These are phyloP conservation scores for Dicycla oo DNA, from an alignment of 2,888 invertebrate species.

Conservation along the genomic window DNA sequence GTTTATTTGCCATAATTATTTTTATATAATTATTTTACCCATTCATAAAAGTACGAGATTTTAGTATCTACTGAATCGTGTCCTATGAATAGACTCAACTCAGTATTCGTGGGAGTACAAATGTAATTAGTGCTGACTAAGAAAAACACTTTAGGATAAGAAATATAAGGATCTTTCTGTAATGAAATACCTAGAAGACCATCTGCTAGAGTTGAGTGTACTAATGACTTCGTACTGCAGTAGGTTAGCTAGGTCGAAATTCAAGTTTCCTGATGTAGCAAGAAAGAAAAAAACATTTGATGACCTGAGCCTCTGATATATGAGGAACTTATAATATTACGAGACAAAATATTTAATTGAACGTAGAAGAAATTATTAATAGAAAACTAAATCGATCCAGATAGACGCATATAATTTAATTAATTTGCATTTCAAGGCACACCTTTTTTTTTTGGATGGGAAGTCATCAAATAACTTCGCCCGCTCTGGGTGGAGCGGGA, in stretches of 20 bases:
- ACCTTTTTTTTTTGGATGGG: too few relatives aligned
- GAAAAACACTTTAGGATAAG: background rate
- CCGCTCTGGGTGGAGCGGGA: too few relatives aligned
- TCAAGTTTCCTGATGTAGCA: background rate
- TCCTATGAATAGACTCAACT: constrained; percentile 24
- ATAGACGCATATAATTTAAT: background rate
- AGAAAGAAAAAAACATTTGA: background rate
- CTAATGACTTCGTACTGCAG: background rate
- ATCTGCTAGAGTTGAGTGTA: background rate
- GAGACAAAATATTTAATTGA: background rate
- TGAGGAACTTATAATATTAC: background rate
- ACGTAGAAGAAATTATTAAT: background rate
- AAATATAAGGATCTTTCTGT: background rate
- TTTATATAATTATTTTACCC: background rate
- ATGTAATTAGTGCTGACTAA: constrained; percentile 5
- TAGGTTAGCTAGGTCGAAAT: background rate
- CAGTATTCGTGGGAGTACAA: constrained; percentile 20
- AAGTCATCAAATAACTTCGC: too few relatives aligned
- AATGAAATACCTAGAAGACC: constrained; percentile 3
- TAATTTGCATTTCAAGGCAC: background rate
- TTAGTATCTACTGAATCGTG: constrained; percentile 2
- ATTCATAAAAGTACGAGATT: background rate
- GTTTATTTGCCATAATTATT: background rate
- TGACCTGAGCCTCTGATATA: background rate
- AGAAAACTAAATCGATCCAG: background rate